phyloP scores from a whole-genome alignment of 2,888 invertebrate species.

The Patella caerulea region DNA sequence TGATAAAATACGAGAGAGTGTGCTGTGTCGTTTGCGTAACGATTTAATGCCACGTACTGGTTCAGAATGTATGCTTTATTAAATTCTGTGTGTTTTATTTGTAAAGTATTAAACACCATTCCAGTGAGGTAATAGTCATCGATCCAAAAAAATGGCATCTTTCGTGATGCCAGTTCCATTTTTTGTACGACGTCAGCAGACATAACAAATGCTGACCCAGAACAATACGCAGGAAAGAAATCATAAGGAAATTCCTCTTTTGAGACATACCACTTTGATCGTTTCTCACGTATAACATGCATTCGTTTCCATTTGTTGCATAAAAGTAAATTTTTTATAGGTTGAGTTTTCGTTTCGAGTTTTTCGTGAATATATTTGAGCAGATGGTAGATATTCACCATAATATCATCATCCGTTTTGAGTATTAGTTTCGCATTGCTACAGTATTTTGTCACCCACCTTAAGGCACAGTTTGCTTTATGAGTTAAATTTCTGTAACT shows the following conservation, averaged over 20 bases:
- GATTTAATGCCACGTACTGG: slow-evolving; percentile 53
- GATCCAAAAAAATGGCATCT: slow-evolving; percentile 87
- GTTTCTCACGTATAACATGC: slow-evolving; percentile 69
- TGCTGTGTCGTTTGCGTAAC: slow-evolving; percentile 51
- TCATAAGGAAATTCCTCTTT: slow-evolving; percentile 68
- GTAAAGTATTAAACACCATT: slow-evolving; percentile 74
- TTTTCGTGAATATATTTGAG: slow-evolving; percentile 43
- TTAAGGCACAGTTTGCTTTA: slow-evolving; percentile 72
- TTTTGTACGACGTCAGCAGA: slow-evolving; percentile 78
- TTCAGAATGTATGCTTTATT: slow-evolving; percentile 65
- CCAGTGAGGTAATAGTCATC: slow-evolving; percentile 92
- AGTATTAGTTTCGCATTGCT: slow-evolving; percentile 66
- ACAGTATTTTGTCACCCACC: slow-evolving; percentile 71
- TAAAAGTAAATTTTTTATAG: slow-evolving; percentile 53
- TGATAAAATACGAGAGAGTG: slow-evolving; percentile 65
- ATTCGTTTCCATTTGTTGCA: slow-evolving; percentile 70
- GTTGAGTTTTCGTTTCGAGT: slow-evolving; percentile 35
- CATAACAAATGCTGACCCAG: slow-evolving; percentile 74
- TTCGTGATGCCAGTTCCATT: slow-evolving; percentile 77
- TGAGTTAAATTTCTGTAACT: slow-evolving; percentile 72
- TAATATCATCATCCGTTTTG: slow-evolving; percentile 73
- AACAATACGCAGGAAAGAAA: slow-evolving; percentile 72
- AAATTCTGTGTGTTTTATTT: slow-evolving; percentile 55
- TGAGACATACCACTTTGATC: slow-evolving; percentile 72
- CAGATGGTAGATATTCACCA: slow-evolving; percentile 73